These are phyloP conservation scores for Plebejus argus DNA, from an alignment of 2,888 invertebrate species.

Conservation along the genomic window DNA sequence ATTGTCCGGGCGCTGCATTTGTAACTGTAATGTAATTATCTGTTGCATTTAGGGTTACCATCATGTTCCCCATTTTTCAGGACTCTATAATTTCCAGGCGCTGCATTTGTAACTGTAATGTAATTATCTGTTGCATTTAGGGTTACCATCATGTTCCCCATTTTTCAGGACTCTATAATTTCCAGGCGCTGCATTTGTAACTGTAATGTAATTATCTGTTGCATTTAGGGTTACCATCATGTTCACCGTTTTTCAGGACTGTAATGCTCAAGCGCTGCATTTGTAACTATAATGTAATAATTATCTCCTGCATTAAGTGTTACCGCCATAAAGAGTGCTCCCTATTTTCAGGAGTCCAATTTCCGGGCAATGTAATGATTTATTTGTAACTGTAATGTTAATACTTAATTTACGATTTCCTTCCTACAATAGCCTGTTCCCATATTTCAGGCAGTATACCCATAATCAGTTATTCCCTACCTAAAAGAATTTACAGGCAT, in stretches of 20 bases:
- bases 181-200: conserved; percentile 37
- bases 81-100: conserved; percentile 39
- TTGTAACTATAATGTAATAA: not conserved
- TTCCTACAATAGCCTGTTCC: too few relatives aligned
- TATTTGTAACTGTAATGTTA: too few relatives aligned
- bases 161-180: conserved; percentile 37
- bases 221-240: conserved; percentile 30
- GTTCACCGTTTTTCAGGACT: not conserved
- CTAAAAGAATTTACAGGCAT: too few relatives aligned
- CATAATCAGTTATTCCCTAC: too few relatives aligned
- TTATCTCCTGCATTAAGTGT: conserved; percentile 33
- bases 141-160: not conserved
- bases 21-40: conserved; percentile 39
- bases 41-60: conserved; percentile 32
- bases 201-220: conserved; percentile 37
- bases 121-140: conserved; percentile 38
- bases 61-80: not conserved
- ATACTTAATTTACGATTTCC: too few relatives aligned
- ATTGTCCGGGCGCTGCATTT: conserved; percentile 42
- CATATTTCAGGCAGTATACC: too few relatives aligned
- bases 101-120: conserved; percentile 36
- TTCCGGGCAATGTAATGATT: too few relatives aligned
- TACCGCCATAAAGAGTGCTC: too few relatives aligned
- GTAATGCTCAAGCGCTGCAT: not conserved
- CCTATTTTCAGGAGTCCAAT: conserved; percentile 22